Evolutionary conservation across 2,797 vertebrate species (phyloP), one percentile per base, ranked within the genome.

Genomic region (Rhodeus uyekii): DNA sequence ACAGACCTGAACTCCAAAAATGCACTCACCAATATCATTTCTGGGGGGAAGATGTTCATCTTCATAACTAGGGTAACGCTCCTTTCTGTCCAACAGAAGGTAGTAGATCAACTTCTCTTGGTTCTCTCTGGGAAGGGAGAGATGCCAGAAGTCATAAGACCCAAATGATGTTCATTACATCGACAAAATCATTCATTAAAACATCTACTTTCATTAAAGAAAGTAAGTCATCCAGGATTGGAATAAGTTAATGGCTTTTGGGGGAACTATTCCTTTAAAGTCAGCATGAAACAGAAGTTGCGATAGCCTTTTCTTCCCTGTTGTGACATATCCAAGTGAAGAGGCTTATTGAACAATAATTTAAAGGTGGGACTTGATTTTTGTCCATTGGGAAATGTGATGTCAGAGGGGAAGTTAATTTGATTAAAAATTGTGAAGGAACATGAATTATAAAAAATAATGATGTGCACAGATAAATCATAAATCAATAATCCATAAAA

Each of bases 81-180:
- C 96, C 85, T 98, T 98, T 85, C 97, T 95, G 90, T 98, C 96
- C 90, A 98, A 90, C 80, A 98, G 95, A 88, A 98, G 93, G 87
- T 96, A 98, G 87, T 98, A 98, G 78, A 98, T 98, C 97, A 97
- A 96, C 90, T 98, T 98, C 90, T 98, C 97, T 91, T 98, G 97
- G 90, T 97, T 98, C 76, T 97, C 96, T 85, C 97, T 98, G 85
- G 36, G 74, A 83, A 71, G 8, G 46, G 32, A 73, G 3, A 36
- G 10, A 42, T n/a, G 27, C 46, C n/a, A n/a, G n/a, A 61, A 61
- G 27, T 36, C n/a, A 83, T 36, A 83, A 16, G 44, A 34, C 24
- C 18, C 12, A 48, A 39, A 16, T 78, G 34, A 50, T 16, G 9
- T 38, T 29, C 2, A 50, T 2, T 65, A 14, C 46, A 34, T 13